Conservation (phyloP, 2,888 invertebrate species). For the Brassicogethes aeneus region DNA sequence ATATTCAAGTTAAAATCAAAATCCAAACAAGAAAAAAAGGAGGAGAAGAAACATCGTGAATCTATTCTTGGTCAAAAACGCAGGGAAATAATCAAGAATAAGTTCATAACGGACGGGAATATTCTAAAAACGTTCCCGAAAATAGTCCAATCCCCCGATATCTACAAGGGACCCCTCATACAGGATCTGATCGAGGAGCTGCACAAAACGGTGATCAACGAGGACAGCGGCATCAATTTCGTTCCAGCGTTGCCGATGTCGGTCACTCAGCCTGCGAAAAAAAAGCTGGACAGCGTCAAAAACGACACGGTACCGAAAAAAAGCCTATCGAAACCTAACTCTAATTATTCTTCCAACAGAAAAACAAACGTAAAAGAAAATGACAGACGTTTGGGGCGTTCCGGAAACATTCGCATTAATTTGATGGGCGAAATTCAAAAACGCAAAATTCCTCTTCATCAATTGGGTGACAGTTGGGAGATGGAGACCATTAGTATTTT, state of each 20-base stretch:
- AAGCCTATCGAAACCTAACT: constrained; percentile 22
- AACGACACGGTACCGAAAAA: constrained; percentile 11
- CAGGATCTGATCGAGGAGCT: constrained; percentile 60
- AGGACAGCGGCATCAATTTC: constrained; percentile 23
- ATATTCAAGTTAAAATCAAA: constrained; percentile 42
- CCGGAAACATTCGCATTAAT: no score
- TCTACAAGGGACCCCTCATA: constrained; percentile 57
- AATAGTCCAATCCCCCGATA: constrained; percentile 32
- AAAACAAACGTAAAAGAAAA: constrained; percentile 33
- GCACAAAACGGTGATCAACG: constrained; percentile 40
- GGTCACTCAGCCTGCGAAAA: constrained; percentile 4
- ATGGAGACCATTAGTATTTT: constrained; percentile 48
- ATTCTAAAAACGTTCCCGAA: constrained; percentile 27
- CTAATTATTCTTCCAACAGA: constrained; percentile 32
- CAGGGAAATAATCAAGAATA: constrained; percentile 16
- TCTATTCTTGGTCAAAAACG: constrained; percentile 9
- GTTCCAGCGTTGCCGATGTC: constrained; percentile 15
- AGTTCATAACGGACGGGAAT: constrained; percentile 15
- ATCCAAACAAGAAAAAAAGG: constrained; percentile 31
- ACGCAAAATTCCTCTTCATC: constrained; percentile 16
- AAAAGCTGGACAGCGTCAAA: constrained; percentile 13
- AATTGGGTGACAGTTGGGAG: constrained; percentile 40
- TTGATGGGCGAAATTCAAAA: constrained; percentile 6
- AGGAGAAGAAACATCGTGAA: constrained; percentile 27
- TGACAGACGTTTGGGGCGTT: constrained; percentile 24